These are phyloP conservation scores for Cheilosia scutellata DNA, from an alignment of 2,888 invertebrate genomes.

Conservation along the genomic window DNA sequence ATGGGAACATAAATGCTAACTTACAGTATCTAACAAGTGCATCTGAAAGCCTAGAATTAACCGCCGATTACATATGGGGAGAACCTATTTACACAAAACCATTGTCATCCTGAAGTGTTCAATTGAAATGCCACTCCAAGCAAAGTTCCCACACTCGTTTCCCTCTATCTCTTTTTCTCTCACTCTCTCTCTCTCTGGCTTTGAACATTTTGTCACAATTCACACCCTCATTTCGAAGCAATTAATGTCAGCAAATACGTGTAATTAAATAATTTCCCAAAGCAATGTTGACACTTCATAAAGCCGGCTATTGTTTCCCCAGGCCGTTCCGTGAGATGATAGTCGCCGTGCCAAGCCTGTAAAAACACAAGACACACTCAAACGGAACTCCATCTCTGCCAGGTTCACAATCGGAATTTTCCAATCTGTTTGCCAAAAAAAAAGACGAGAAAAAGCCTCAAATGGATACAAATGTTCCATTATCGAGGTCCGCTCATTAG, in stretches of 20 bases:
- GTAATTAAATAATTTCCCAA: conserved; percentile 48
- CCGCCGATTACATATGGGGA: background rate
- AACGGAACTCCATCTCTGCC: background rate
- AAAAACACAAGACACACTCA: background rate
- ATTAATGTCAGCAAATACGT: conserved; percentile 51
- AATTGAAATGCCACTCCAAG: conserved; percentile 30
- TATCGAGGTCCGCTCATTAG: conserved; percentile 44
- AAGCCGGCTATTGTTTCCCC: conserved; percentile 24
- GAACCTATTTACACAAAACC: background rate
- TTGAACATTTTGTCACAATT: conserved; percentile 38
- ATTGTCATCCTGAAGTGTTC: background rate
- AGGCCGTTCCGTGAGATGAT: background rate
- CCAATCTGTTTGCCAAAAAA: conserved; percentile 27
- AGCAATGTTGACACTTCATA: conserved; percentile 43
- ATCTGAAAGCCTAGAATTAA: conserved; percentile 1
- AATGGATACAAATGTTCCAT: background rate
- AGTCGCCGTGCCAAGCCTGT: conserved; percentile 7
- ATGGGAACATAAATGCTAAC: too few species aligned
- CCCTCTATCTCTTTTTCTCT: background rate
- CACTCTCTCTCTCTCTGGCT: background rate
- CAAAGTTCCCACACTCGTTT: conserved; percentile 37
- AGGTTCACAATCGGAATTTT: background rate
- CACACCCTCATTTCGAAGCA: conserved; percentile 57
- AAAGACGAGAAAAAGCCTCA: background rate
- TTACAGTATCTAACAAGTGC: too few species aligned